Percentiles rank a stretch among this genome's conserved stretches.
phyloP scores from a whole-genome alignment of 2,888 invertebrate species.

The Oscheius sp. region DNA sequence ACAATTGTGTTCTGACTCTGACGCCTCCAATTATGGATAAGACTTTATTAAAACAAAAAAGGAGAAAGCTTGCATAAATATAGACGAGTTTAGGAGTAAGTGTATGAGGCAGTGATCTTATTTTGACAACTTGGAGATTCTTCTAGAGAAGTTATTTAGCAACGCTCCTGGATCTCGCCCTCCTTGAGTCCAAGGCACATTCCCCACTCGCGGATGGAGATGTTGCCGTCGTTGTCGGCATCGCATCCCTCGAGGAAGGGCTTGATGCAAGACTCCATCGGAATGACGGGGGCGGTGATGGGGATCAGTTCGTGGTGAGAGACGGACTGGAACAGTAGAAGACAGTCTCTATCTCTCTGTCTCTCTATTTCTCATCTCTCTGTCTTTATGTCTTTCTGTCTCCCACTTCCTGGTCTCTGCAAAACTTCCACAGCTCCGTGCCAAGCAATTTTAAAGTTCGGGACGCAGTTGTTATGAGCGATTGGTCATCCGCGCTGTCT shows the following conservation, averaged over 20 bases:
- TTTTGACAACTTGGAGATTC: not conserved
- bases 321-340: conserved; percentile 76
- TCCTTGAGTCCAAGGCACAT: conserved; percentile 82
- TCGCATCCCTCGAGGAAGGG: conserved; percentile 90
- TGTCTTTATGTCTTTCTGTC: not conserved
- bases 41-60: not conserved
- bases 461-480: conserved; percentile 26
- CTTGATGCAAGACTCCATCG: conserved; percentile 96
- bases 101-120: not conserved
- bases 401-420: not conserved
- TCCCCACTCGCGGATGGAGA: conserved; percentile 93
- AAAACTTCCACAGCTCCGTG: not conserved
- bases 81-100: too few species aligned
- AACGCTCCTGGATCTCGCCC: conserved; percentile 76
- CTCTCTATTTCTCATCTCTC: not conserved
- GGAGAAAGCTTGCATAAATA: too few species aligned
- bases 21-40: not conserved
- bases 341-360: not conserved
- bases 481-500: conserved; percentile 4
- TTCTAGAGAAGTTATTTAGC: conserved; percentile 42
- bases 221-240: conserved; percentile 86
- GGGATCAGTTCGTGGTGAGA: conserved; percentile 95
- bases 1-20: not conserved
- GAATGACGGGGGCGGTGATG: conserved; percentile 91
- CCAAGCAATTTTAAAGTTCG: not conserved